Evolutionary conservation across 2,888 invertebrate species (phyloP), one percentile per base, ranked within the genome.

Genomic region (Drosophila robusta): DNA sequence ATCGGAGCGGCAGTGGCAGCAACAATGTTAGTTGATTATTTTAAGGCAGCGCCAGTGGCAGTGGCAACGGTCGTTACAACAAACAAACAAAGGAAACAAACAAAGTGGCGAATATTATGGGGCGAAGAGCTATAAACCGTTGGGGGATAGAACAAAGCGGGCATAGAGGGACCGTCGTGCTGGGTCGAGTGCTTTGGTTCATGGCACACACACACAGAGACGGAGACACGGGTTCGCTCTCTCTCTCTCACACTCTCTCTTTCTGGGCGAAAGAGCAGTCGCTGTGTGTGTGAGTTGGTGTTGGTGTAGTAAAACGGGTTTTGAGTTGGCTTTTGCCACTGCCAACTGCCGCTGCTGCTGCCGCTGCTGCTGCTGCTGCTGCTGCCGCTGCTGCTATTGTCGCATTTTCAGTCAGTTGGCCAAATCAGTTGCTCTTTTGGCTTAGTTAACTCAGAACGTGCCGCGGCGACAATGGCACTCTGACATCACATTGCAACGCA

Each of bases 391-490:
- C 70, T 73, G 61, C 66, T 69, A 67, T 57, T 81, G 82, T 64
- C 78, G 80, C 86, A 70, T 73, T 72, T 74, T 68, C 75, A 83
- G 72, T 83, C 89, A 74, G 88, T 84, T 89, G 87, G 89, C 74
- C 87, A 89, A 83, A 84, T 85, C 87, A 89, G 89, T 85, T 85
- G 81, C 89, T 89, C 87, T 85, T 85, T 89, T 85, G 75, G 81
- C 87, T 89, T 80, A 89, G 78, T 80, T 78, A 88, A 87, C 84
- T 73, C 67, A 84, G 89, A 86, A 84, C 89, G 87, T 84, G 87
- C 68, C 78, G 78, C 79, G 73, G 67, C 83, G 69, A 65, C 80
- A 78, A 82, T 88, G 62, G 51, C 80, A 34, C 54, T 34, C 47
- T 60, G 39, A 55, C 68, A 54, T 41, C 38, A 64, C 67, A 74